Base-by-base conservation (phyloP, 2,888 invertebrate genomes). In the Amphipoea lucens region DNA sequence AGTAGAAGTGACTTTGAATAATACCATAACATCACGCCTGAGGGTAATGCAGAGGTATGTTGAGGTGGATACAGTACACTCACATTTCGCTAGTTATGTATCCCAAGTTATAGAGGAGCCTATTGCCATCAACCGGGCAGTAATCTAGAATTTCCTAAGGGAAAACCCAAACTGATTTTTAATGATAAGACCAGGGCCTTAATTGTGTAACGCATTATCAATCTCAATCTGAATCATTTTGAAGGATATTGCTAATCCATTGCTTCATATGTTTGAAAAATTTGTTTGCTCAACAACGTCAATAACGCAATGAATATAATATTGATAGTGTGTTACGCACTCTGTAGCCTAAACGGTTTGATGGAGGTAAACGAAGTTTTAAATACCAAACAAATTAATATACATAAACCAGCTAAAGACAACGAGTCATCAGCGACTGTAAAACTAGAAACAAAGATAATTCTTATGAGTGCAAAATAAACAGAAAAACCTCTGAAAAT, bases 361-460 rank as follows among this genome's bases (percentile, higher is more conserved):
- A 0, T 42, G 5, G 9, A 57, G 4, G 17, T n/a, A 36, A 45
- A 12, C 11, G 5, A 3, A 6, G 7, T 54, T 12, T 48, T 29
- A 3, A 0, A 1, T n/a, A 65, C 20, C 2, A 54, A 45, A 79
- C 11, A 54, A 36, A 63, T 11, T 0, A 40, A 40, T 14, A 4
- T 29, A 20, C 23, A 62, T 17, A 17, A 45, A 81, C 9, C 17
- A 7, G 29, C 11, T 1, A 78, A 62, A 20, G 9, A 14, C 42
- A 60, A 68, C 51, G 0, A 78, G 23, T 68, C 17, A 36, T 54
- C 23, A 36, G 11, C 67, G 51, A 17, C 20, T 29, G 40, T 23
- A 62, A 66, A 75, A 68, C 45, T 29, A 81, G 29, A 81, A 68
- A 68, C 62, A 57, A 81, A 68, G 6, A 54, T 36, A 14, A n/a